Evolutionary conservation across 1,140 invertebrate genomes (phyloP).

Genomic region (Macrobrachium nipponense): DNA sequence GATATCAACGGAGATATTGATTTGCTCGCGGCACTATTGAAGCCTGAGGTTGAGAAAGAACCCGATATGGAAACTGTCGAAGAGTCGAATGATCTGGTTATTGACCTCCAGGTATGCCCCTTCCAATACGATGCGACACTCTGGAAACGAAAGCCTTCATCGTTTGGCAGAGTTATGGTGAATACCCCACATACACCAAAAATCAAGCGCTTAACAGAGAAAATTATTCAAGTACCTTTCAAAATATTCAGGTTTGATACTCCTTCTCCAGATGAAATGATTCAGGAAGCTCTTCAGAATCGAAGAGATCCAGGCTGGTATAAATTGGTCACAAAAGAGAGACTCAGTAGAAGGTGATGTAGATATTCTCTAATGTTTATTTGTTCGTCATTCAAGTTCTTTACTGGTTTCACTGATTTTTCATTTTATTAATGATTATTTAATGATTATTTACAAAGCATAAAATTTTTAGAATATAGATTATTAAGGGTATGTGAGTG

Average conservation of each 20-base stretch:
- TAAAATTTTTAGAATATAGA: no score
- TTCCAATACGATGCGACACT: conserved; percentile 7
- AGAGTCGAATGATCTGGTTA: neutral
- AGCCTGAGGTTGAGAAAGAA: neutral
- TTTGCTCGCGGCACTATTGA: conserved; percentile 32
- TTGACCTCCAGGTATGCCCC: neutral
- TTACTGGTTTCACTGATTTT: no score
- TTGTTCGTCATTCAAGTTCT: no score
- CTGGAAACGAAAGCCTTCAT: conserved; percentile 9
- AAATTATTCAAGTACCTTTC: conserved; percentile 22
- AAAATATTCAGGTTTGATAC: conserved; percentile 39
- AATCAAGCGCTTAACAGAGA: conserved; percentile 27
- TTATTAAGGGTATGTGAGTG: no score
- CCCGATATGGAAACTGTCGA: neutral
- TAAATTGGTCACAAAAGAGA: conserved; percentile 27
- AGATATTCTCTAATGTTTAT: neutral
- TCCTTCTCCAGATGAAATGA: conserved; percentile 44
- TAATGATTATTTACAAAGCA: no score
- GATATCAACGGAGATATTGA: conserved; percentile 33
- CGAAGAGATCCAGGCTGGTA: conserved; percentile 33
- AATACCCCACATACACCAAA: neutral
- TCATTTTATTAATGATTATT: no score
- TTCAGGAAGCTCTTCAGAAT: conserved; percentile 23
- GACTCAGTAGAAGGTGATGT: conserved; percentile 28
- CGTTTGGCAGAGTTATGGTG: conserved; percentile 30